Percentiles rank a stretch among this genome's conserved stretches.
Conservation (phyloP, 2,113 vertebrate genomes). For the Petrocephalus microphthalmus region DNA sequence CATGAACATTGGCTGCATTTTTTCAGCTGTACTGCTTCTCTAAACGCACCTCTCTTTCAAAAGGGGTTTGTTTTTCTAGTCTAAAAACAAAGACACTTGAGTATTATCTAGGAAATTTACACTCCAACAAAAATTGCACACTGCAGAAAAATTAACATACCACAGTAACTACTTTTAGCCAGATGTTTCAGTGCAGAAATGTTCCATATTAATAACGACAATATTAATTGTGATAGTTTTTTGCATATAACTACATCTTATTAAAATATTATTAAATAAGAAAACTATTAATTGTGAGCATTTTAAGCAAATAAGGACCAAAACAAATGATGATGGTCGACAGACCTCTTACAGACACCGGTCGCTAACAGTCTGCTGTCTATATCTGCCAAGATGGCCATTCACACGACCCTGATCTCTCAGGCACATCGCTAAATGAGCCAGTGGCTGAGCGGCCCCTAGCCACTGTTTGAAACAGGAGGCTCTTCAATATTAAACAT, state of each 20-base stretch:
- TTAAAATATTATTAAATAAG: background rate
- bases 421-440: background rate
- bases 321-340: background rate
- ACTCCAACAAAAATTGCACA: background rate
- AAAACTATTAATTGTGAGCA: background rate
- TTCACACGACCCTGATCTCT: background rate
- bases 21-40: background rate
- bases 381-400: background rate
- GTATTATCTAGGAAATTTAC: background rate
- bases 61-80: background rate
- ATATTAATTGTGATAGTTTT: background rate
- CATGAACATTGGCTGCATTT: background rate
- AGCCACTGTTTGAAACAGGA: conserved; percentile 28
- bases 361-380: background rate
- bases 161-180: background rate
- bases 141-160: background rate
- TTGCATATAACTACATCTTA: background rate
- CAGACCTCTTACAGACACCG: background rate
- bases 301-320: background rate
- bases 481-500: conserved; percentile 35
- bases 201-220: background rate
- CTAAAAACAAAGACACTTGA: background rate
- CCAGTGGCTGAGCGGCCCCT: conserved; percentile 26
- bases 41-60: background rate
- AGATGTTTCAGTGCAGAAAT: background rate